Evolutionary conservation across 2,113 vertebrate genomes (phyloP), one percentile per base, ranked within the genome.

Genomic region (Vulpes lagopus): DNA sequence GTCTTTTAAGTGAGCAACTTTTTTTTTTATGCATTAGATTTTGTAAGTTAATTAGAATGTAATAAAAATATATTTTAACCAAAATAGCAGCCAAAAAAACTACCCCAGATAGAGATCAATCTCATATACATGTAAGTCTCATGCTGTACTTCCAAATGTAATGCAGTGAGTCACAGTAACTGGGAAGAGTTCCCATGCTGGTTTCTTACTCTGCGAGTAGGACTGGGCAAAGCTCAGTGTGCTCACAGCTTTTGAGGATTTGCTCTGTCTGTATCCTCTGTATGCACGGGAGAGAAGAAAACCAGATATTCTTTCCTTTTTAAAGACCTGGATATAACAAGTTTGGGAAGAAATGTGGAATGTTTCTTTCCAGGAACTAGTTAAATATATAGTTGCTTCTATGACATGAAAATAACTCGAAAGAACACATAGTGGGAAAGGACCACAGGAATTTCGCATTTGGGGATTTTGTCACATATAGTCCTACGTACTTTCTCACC

Each of bases 1-100:
- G n/a, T 49, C 30, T 88, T 93, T 85, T 64, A 91, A 69, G 98
- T 99, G 2, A 99, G 98, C 57, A 23, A 35, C 27, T 27, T 25
- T 53, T 59, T 49, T 53, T 49, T 89, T 62, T 88, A 89, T 32
- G 10, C 76, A 90, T 35, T 17, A 32, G 59, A 65, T 62, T 93
- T 15, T 96, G 0, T 32, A 49, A 90, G 85, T 83, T 90, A 83
- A 92, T 73, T 43, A 64, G 53, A 88, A 81, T 38, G 22, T 32
- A 89, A 89, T 51, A 83, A 32, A 82, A 65, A 90, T 73, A 49
- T 38, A 85, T 81, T 51, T 76, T 79, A 89, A 53, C 25, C 2
- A 65, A 92, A 87, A 83, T 60, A 38, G 22, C 30, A 43, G 71
- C 30, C 55, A 22, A 25, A 14, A 49, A 49, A 62, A 51, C 78